These are phyloP conservation scores for Anisognathus igniventris DNA, from an alignment of 2,797 vertebrate species.

Conservation along the genomic window DNA sequence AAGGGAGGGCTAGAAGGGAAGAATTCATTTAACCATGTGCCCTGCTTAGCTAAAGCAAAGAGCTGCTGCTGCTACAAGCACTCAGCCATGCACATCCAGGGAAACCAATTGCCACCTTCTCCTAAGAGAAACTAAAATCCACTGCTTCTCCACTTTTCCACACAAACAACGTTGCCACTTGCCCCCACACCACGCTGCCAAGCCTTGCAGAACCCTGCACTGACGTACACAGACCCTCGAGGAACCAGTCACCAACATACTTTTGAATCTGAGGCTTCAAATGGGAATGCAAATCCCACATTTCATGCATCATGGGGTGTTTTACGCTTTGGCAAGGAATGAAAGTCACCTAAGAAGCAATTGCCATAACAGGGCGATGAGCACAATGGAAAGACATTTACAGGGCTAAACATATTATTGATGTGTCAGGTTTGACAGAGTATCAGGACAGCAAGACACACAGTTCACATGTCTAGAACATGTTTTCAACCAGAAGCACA, in stretches of 20 bases:
- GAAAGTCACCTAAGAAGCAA: constrained; percentile 58
- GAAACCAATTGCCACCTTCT: background rate
- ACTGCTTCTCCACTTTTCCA: background rate
- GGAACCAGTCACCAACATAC: background rate
- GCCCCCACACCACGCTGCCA: accelerated
- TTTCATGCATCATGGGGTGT: constrained; percentile 54
- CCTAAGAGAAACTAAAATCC: background rate
- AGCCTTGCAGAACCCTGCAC: background rate
- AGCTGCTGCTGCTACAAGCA: background rate
- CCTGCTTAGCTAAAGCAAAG: background rate
- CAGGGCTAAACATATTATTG: background rate
- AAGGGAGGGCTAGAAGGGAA: background rate
- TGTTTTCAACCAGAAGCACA: background rate
- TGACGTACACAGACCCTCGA: background rate
- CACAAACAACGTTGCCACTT: accelerated
- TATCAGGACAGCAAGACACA: background rate
- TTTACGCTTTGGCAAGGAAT: constrained; percentile 48
- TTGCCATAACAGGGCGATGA: background rate
- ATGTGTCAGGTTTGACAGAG: background rate
- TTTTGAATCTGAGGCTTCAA: background rate
- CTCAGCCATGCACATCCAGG: background rate
- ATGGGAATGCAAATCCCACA: constrained; percentile 56
- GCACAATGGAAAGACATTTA: constrained; percentile 23
- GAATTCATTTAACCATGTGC: background rate
- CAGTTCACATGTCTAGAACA: background rate